Base-by-base conservation (phyloP, 2,113 vertebrate species). In the Alces alces region DNA sequence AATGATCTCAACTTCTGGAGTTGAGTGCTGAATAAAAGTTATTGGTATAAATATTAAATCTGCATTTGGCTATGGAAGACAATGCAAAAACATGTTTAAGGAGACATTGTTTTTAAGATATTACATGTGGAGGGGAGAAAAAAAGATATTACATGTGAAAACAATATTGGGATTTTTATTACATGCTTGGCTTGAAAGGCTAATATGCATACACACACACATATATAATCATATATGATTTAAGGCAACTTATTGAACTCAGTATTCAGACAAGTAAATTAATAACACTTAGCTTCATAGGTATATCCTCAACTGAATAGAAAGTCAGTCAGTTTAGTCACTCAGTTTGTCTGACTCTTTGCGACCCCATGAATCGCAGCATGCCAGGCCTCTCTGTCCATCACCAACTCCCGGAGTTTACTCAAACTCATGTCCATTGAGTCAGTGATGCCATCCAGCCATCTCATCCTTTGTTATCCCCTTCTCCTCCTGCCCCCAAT, bases 121-220 rank as follows among this genome's bases (percentile, higher is more conserved):
- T 5, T 91, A 61, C 13, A 76, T 60, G 16, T 61, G 11, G 23
- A 5, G 23, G 5, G 19, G 80, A 9, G 19, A 19, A 30, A 80
- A 80, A 82, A 84, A 85, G 47, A 92, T 92, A 54, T 8, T 85
- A n/a, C 4, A 60, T 85, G 33, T 60, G n/a, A 93, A 86, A 95
- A 86, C 25, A 91, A 10, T 47, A 1, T 87, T 91, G n/a, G 27
- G 25, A 12, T 43, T 70, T 92, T 89, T 84, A 92, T 96, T 93
- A 60, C 23, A 82, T 85, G 8, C 60, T 95, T 97, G 43, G 12
- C 66, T 96, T 95, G 43, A 97, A 95, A 87, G 80, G 94, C 28
- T 45, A 84, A 60, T 64, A 90, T 54, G 11, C 64, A n/a, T 54
- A n/a, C 2, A 76, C 3, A 25, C 13, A 45, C 23, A 89, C n/a